Percentiles rank a stretch among this genome's conserved stretches.
These are phyloP conservation scores for Rhabdomys pumilio DNA, from an alignment of 2,797 vertebrate genomes.

Conservation along the genomic window DNA sequence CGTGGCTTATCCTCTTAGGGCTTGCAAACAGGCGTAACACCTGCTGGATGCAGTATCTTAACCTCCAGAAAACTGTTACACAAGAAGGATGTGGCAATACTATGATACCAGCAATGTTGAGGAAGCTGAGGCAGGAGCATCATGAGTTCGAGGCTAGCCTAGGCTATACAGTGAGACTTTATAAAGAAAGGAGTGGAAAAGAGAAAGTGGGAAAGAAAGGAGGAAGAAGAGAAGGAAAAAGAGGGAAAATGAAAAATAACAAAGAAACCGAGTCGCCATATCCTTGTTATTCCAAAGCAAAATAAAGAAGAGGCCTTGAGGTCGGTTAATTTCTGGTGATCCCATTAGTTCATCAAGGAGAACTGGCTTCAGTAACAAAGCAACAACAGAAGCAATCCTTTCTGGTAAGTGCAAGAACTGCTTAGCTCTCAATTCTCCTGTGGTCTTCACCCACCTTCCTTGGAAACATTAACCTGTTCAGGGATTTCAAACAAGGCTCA, in stretches of 20 bases:
- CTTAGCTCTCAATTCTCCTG: not conserved
- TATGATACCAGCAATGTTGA: not conserved
- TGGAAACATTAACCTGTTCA: not conserved
- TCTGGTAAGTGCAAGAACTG: not conserved
- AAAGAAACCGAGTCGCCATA: not conserved
- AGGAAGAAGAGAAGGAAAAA: not conserved
- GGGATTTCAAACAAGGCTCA: slow-evolving; percentile 13
- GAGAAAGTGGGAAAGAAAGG: not conserved
- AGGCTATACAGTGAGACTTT: not conserved
- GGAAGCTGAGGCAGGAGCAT: not conserved
- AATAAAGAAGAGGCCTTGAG: not conserved
- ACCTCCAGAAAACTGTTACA: too few species aligned
- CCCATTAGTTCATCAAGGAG: not conserved
- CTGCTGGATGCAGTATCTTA: too few species aligned
- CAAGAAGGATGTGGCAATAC: too few species aligned
- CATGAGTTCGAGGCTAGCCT: not conserved
- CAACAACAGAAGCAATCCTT: not conserved
- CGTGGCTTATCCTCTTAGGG: too few species aligned
- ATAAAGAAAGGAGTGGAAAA: not conserved
- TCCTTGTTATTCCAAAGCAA: slow-evolving; percentile 19
- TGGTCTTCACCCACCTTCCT: not conserved
- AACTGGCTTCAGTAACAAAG: slow-evolving; percentile 20
- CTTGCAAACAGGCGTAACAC: too few species aligned
- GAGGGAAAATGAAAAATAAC: not conserved
- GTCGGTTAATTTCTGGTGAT: not conserved